Evolutionary conservation across 2,888 invertebrate genomes (phyloP).

Genomic region (Acronicta alni): DNA sequence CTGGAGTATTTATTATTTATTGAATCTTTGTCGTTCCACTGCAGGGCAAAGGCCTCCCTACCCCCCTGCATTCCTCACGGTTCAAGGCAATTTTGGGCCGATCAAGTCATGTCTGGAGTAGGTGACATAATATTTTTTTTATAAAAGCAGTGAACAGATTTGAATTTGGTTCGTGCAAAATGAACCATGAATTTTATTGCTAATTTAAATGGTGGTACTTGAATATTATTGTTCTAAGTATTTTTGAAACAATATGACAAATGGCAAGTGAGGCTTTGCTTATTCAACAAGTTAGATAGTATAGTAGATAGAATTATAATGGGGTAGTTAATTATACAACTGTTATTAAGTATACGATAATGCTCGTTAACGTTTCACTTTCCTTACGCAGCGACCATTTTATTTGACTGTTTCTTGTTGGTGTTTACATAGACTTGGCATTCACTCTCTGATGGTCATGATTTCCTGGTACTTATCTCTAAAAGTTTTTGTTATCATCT

Average conservation of each 20-base stretch:
- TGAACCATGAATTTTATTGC: not conserved
- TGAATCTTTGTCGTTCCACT: too few relatives aligned
- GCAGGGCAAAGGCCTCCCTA: too few relatives aligned
- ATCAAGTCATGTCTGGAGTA: too few relatives aligned
- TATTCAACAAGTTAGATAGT: slow-evolving; percentile 8
- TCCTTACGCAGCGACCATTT: slow-evolving; percentile 38
- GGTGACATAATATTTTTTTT: too few relatives aligned
- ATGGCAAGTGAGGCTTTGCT: not conserved
- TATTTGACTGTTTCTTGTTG: slow-evolving; percentile 26
- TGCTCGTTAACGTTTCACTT: slow-evolving; percentile 50
- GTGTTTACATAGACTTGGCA: slow-evolving; percentile 27
- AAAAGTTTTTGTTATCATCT: too few relatives aligned
- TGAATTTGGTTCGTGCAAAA: not conserved
- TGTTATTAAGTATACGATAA: slow-evolving; percentile 44
- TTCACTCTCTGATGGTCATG: slow-evolving; percentile 24
- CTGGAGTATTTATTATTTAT: too few relatives aligned
- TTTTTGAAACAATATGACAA: not conserved
- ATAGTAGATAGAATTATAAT: slow-evolving; percentile 11
- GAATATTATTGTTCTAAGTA: not conserved
- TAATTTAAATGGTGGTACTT: too few relatives aligned
- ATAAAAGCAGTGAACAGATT: too few relatives aligned
- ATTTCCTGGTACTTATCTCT: slow-evolving; percentile 9
- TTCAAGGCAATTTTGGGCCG: too few relatives aligned
- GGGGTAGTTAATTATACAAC: slow-evolving; percentile 41
- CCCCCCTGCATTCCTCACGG: too few relatives aligned